phyloP scores from a whole-genome alignment of 2,888 invertebrate species.

The Phyllotreta striolata region DNA sequence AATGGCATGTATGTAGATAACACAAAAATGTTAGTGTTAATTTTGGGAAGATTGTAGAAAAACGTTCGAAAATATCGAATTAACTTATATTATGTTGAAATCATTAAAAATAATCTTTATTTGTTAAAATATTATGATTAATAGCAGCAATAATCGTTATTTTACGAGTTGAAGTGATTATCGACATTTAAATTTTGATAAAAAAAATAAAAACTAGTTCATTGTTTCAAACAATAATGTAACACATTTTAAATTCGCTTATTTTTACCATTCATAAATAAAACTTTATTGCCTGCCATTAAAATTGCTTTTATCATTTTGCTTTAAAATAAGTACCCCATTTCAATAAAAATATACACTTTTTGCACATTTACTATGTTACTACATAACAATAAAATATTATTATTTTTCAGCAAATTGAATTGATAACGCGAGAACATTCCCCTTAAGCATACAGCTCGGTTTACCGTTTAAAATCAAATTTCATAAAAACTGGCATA shows the following conservation, averaged over 20 bases:
- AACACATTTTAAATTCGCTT: conserved; percentile 1
- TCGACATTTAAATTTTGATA: conserved; percentile 2
- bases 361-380: conserved; percentile 7
- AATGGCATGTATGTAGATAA: no score
- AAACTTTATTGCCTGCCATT: conserved; percentile 8
- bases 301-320: conserved; percentile 17
- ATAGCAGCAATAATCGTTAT: no score
- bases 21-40: no score
- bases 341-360: conserved; percentile 11
- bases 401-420: conserved; percentile 11
- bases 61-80: no score
- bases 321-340: conserved; percentile 9
- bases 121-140: no score
- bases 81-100: no score
- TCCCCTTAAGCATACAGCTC: no score
- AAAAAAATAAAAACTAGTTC: neutral
- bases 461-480: no score
- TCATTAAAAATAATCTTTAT: no score
- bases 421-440: neutral
- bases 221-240: conserved; percentile 10
- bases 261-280: conserved; percentile 9
- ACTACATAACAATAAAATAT: conserved; percentile 13
- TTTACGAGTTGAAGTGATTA: neutral
- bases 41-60: no score
- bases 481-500: no score